These are phyloP conservation scores for Halcyon chelicuti DNA, from an alignment of 2,797 vertebrate species.

Conservation along the genomic window DNA sequence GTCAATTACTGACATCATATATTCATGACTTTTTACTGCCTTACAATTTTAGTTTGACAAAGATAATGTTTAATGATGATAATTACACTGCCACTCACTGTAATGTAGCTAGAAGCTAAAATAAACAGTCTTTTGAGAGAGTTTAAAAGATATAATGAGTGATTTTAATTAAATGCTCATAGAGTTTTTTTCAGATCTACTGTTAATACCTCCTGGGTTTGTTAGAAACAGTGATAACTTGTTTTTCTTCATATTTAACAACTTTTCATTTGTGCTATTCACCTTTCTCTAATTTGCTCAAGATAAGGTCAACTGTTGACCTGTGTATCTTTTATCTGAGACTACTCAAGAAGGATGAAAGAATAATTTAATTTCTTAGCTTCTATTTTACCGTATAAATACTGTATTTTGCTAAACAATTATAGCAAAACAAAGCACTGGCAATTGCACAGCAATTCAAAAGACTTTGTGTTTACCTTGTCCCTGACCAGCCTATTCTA, in stretches of 20 bases:
- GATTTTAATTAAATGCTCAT: slow-evolving; percentile 62
- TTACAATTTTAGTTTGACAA: slow-evolving; percentile 1
- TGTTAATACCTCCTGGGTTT: slow-evolving; percentile 55
- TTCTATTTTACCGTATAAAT: not conserved
- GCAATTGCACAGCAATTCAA: not conserved
- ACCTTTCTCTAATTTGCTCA: slow-evolving; percentile 27
- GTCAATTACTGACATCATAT: not conserved
- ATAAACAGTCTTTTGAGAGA: slow-evolving; percentile 52
- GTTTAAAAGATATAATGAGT: slow-evolving; percentile 24
- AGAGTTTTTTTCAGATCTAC: slow-evolving; percentile 57
- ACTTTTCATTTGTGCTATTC: slow-evolving; percentile 56
- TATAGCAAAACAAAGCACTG: not conserved
- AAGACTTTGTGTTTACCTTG: not conserved
- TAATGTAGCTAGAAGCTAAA: slow-evolving; percentile 31
- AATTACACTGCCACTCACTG: slow-evolving; percentile 18
- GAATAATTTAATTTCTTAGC: not conserved
- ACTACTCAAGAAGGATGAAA: not conserved
- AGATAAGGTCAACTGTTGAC: not conserved
- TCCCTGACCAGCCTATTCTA: not conserved
- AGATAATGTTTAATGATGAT: slow-evolving; percentile 46
- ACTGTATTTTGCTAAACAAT: not conserved
- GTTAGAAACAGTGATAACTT: slow-evolving; percentile 39
- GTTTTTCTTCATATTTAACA: slow-evolving; percentile 49
- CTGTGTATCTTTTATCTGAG: not conserved
- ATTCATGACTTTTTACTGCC: not conserved